These are phyloP conservation scores for Pristionchus exspectatus DNA, from an alignment of 2,888 invertebrate species.

Conservation along the genomic window DNA sequence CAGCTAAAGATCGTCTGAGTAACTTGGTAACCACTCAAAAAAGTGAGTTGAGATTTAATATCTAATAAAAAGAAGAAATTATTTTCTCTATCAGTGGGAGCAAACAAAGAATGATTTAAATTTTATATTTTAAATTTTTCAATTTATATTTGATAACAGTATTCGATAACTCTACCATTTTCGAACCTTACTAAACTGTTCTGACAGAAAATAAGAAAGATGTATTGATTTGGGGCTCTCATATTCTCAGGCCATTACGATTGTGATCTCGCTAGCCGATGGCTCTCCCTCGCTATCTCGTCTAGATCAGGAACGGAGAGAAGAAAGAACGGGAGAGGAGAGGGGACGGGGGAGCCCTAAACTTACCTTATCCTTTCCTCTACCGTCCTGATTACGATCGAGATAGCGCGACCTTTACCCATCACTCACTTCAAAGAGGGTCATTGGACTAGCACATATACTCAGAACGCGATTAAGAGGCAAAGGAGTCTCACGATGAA, in stretches of 20 bases:
- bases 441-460: neutral
- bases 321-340: neutral
- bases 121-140: too few relatives aligned
- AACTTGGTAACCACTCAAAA: too few relatives aligned
- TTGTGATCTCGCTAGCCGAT: conserved; percentile 29
- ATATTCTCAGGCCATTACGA: conserved; percentile 17
- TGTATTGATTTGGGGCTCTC: neutral
- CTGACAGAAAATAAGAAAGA: too few relatives aligned
- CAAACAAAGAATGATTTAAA: neutral
- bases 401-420: conserved; percentile 24
- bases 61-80: neutral
- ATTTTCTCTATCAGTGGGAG: neutral
- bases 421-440: conserved; percentile 41
- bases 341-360: neutral
- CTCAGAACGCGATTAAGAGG: neutral
- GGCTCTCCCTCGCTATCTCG: neutral
- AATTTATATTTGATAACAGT: neutral
- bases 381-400: conserved; percentile 34
- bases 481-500: too few relatives aligned
- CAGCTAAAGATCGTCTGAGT: too few relatives aligned
- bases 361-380: conserved; percentile 30
- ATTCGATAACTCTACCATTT: neutral
- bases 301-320: neutral
- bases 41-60: too few relatives aligned
- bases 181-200: too few relatives aligned